Evolutionary conservation across 2,888 invertebrate species (phyloP).

Genomic region (Drosophila paramelanica): DNA sequence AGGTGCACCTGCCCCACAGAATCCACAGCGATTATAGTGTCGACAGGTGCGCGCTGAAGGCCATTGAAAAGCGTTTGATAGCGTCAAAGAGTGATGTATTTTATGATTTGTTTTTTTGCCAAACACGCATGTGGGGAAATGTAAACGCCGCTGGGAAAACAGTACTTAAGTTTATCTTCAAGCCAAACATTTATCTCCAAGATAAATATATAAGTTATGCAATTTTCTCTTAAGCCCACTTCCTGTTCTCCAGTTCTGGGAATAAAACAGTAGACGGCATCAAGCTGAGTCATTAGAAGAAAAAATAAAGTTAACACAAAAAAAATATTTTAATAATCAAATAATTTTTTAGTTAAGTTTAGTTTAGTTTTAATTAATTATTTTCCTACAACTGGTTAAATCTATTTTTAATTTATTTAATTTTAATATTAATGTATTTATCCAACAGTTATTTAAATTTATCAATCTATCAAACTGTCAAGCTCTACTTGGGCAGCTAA

Average conservation of each 20-base stretch:
- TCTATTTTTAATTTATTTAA: no score
- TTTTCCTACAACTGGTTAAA: no score
- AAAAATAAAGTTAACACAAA: not conserved
- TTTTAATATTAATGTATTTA: no score
- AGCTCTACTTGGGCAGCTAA: conserved; percentile 23
- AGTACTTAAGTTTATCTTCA: conserved; percentile 25
- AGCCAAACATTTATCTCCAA: conserved; percentile 16
- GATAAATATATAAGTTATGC: conserved; percentile 27
- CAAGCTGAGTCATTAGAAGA: no score
- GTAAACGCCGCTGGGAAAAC: conserved; percentile 23
- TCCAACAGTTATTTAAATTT: not conserved
- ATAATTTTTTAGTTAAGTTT: no score
- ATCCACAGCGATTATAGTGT: conserved; percentile 33
- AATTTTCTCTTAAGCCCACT: conserved; percentile 15
- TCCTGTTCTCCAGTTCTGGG: conserved; percentile 22
- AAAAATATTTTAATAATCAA: no score
- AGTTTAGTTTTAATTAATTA: no score
- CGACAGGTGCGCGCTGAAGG: conserved; percentile 67
- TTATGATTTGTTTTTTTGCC: conserved; percentile 60
- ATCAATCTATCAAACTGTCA: not conserved
- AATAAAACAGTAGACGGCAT: not conserved
- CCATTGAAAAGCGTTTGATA: conserved; percentile 62
- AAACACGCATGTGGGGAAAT: conserved; percentile 44
- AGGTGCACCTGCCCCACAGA: not conserved
- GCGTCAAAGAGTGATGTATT: conserved; percentile 53